Evolutionary conservation across 2,113 vertebrate species (phyloP), one percentile per base, ranked within the genome.

Genomic region (Megalops atlanticus): DNA sequence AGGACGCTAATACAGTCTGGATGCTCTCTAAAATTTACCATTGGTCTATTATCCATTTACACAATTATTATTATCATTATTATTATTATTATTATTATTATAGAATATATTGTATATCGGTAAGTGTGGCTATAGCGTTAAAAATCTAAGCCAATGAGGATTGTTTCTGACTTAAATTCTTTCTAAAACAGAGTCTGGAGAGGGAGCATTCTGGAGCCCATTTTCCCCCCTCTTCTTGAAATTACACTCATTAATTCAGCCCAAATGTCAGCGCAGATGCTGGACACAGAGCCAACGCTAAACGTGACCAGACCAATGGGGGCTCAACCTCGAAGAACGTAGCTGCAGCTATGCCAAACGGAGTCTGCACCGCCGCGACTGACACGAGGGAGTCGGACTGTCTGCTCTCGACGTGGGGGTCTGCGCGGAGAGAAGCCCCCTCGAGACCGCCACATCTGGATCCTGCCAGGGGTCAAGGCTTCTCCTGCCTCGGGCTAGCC

Each of bases 391-490:
- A n/a, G 88, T 86, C 89, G 84, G 88, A 88, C 89, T 89, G 90
- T 92, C 90, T 91, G 93, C 91, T 91, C 87, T 90, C 78, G 40
- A 91, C 90, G 90, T 91, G 91, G 93, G 92, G 89, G 92, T 89
- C 91, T 93, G 91, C 87, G 82, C 88, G 81, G 87, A 86, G 85
- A 81, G 87, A 82, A 90, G 80, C 86, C 88, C 89, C 97, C 96
- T 92, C 85, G 96, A 94, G 96, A 96, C 92, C 90, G 64, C 94
- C 96, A 99, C 97, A 99, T 98, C 97, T 98, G 97, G 97, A 98
- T 97, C 95, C 95, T 95, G 97, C 96, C 97, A 96, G 94, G 96
- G 97, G 97, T 98, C 97, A 98, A 96, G 95, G 93, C 96, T 95
- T 96, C 96, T 95, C 93, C 94, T 93, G 97, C 97, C 97, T 94